Base-by-base conservation (phyloP, 2,888 invertebrate genomes). In the Mythimna vitellina region DNA sequence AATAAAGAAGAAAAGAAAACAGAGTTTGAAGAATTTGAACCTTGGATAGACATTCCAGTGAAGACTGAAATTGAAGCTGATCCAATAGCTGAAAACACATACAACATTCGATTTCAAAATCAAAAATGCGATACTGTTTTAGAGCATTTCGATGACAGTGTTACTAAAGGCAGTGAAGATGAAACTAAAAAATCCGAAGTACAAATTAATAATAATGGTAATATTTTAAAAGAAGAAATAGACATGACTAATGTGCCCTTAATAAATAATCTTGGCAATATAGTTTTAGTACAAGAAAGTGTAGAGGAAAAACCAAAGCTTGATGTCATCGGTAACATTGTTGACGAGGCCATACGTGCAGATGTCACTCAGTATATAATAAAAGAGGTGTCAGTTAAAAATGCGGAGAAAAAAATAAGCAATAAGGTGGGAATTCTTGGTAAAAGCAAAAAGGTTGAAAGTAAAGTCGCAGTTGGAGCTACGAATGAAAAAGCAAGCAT, bases 1-100 rank as follows among this genome's bases (percentile, higher is more conserved):
- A 14, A 17, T 32, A 35, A 42, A 42, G 17, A 38, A 1, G 72
- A 72, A 32, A 73, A 32, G 2, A 25, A 42, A 6, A 42, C 5
- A 0, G 46, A 8, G 10, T 75, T 51, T 17, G 46, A 46, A 2
- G 25, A 54, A 10, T 12, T 46, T 3, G 73, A 73, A 3, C 8
- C 79, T 10, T 79, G 79, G 57, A 79, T 79, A n/a, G 49, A 79
- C 8, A 20, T 46, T 20, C 72, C 72, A 8, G 32, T 73, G 0
- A 73, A 73, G 35, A 53, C 51, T 2, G 79, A 73, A 3, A 3
- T 46, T 6, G 73, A 73, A 72, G n/a, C n/a, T 3, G 73, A 73
- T 12, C 73, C 73, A 0, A 79, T 73, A 35, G 79, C 72, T 6
- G 79, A 73, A 1, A 56, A 22, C 4, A 25, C 3, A 8, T 46